phyloP scores from a whole-genome alignment of 2,113 vertebrate genomes.

The Phyllostomus hastatus region DNA sequence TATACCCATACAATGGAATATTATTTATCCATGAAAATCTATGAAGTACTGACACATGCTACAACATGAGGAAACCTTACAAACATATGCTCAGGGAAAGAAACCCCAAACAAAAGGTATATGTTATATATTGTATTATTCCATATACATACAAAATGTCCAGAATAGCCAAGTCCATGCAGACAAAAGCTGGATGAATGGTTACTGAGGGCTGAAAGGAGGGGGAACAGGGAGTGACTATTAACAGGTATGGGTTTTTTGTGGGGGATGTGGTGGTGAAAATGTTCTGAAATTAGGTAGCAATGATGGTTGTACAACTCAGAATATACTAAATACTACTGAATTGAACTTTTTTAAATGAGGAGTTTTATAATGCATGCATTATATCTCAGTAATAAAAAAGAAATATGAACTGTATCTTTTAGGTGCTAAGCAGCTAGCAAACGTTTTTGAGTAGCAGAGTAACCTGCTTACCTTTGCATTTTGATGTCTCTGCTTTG shows the following conservation, averaged over 20 bases:
- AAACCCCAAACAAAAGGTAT: background rate
- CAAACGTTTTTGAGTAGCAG: background rate
- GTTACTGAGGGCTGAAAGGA: background rate
- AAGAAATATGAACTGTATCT: background rate
- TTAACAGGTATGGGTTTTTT: background rate
- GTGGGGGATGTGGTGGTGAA: rapidly evolving
- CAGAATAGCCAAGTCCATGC: background rate
- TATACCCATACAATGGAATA: background rate
- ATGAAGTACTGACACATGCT: background rate
- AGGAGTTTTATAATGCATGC: background rate
- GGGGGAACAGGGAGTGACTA: background rate
- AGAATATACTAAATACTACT: background rate
- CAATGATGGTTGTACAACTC: background rate
- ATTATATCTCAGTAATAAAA: background rate
- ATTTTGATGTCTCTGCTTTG: background rate
- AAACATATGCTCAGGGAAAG: background rate
- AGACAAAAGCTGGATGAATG: background rate
- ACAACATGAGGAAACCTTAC: background rate
- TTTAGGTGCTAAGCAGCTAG: background rate
- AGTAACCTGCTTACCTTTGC: background rate
- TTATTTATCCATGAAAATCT: background rate
- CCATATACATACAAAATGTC: background rate
- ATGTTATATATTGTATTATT: background rate
- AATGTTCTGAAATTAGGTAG: background rate
- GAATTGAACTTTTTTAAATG: background rate